Conservation (phyloP, 2,797 vertebrate genomes). For the Rhyacichthys aspro region DNA sequence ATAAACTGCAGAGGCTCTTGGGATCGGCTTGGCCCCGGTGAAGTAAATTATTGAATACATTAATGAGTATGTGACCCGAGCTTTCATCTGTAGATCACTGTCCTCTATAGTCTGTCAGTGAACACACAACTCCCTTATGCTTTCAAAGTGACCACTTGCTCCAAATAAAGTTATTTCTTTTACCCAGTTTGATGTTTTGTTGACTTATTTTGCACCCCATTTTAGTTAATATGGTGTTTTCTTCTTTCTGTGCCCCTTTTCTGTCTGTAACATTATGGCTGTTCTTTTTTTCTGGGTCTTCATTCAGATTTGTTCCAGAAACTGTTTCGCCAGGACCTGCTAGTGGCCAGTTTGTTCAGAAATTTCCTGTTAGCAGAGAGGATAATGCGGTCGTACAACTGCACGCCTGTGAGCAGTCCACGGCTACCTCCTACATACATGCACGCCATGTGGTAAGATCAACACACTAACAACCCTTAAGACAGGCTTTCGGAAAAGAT, state of each 20-base stretch:
- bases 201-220: background rate
- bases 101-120: constrained; percentile 22
- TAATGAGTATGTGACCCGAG: constrained; percentile 34
- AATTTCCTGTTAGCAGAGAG: constrained; percentile 96
- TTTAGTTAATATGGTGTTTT: constrained; percentile 3
- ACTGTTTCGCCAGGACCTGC: constrained; percentile 94
- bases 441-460: constrained; percentile 97
- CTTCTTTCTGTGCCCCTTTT: background rate
- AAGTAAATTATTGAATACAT: constrained; percentile 49
- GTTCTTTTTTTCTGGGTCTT: background rate
- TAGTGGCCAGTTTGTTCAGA: constrained; percentile 95
- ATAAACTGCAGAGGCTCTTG: constrained; percentile 33
- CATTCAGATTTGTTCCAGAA: constrained; percentile 95
- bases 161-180: constrained; percentile 19
- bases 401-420: constrained; percentile 96
- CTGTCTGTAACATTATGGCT: constrained; percentile 7
- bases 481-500: background rate
- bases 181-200: constrained; percentile 6
- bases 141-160: constrained; percentile 6
- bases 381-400: constrained; percentile 99
- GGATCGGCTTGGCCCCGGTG: constrained; percentile 32
- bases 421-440: constrained; percentile 95
- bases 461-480: background rate
- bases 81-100: constrained; percentile 16
- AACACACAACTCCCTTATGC: constrained; percentile 6